Evolutionary conservation across 2,888 invertebrate species (phyloP).

Genomic region (Cheilosia pagana): DNA sequence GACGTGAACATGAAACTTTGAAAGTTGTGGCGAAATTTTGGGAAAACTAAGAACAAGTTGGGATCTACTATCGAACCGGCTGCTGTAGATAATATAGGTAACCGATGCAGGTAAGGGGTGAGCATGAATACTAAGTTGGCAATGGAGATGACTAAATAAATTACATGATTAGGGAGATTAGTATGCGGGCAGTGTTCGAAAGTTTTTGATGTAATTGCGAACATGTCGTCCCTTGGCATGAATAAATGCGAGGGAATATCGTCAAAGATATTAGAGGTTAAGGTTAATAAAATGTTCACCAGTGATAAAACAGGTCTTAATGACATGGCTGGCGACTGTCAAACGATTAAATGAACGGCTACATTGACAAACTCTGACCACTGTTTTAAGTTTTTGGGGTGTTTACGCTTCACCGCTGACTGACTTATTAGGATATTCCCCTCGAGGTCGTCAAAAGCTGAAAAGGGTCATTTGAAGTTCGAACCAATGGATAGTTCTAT

Average conservation of each 20-base stretch:
- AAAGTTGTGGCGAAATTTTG: constrained; percentile 1
- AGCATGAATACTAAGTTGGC: constrained; percentile 46
- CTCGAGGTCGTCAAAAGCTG: no score
- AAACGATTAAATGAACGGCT: no score
- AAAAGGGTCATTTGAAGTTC: no score
- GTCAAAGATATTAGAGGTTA: no score
- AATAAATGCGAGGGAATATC: neutral
- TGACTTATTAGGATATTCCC: no score
- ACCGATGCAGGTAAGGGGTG: neutral
- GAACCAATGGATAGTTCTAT: no score
- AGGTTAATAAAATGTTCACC: no score
- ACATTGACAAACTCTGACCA: no score
- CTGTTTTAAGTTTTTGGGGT: no score
- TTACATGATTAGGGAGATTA: constrained; percentile 41
- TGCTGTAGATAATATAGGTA: neutral
- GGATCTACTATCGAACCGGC: constrained; percentile 1
- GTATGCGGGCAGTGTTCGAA: constrained; percentile 30
- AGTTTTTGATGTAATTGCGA: constrained; percentile 37
- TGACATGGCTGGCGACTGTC: no score
- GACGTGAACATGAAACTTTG: constrained; percentile 23
- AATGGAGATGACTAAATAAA: neutral
- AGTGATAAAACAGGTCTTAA: no score
- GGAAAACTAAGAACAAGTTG: constrained; percentile 22
- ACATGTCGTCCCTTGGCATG: neutral
- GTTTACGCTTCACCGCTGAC: no score